phyloP scores from a whole-genome alignment of 2,888 invertebrate genomes.

The Stenolophus ochropezus region DNA sequence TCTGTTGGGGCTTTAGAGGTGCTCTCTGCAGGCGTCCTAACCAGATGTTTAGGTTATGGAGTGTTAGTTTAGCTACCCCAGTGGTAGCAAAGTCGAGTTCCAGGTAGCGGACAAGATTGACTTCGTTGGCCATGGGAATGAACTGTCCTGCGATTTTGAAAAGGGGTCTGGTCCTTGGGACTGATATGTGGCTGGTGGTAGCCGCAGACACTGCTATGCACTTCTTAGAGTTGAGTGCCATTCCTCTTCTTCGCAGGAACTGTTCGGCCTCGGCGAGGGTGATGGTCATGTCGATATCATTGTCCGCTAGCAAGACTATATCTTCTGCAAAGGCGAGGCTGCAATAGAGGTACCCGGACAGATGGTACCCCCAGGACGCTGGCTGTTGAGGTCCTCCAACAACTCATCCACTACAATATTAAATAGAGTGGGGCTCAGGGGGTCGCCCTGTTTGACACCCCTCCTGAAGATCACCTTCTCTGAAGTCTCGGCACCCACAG shows the following conservation, averaged over 20 bases:
- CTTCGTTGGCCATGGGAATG: background rate
- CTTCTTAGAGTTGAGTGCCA: no score
- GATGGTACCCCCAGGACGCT: constrained; percentile 58
- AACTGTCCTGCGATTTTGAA: no score
- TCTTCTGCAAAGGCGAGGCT: background rate
- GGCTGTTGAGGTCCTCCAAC: background rate
- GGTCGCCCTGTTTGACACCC: constrained; percentile 71
- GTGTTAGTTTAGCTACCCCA: constrained; percentile 19
- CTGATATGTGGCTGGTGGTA: constrained; percentile 33
- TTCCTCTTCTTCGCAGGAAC: background rate
- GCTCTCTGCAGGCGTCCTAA: background rate
- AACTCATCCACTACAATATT: constrained; percentile 61
- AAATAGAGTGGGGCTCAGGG: constrained; percentile 68
- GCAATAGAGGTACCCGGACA: background rate
- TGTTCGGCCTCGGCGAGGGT: background rate
- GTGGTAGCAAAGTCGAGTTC: background rate
- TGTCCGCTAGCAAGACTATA: background rate
- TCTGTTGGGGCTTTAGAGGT: background rate
- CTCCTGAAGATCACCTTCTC: constrained; percentile 62
- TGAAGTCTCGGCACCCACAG: background rate
- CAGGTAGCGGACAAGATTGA: background rate
- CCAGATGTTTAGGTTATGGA: constrained; percentile 62
- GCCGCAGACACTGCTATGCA: constrained; percentile 17
- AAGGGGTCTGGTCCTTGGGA: constrained; percentile 20
- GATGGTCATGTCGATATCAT: background rate